A percentile compares a stretch with the other conserved stretches of the same genome.
Conservation (phyloP, 2,888 invertebrate genomes). For the Nysson spinosus region DNA sequence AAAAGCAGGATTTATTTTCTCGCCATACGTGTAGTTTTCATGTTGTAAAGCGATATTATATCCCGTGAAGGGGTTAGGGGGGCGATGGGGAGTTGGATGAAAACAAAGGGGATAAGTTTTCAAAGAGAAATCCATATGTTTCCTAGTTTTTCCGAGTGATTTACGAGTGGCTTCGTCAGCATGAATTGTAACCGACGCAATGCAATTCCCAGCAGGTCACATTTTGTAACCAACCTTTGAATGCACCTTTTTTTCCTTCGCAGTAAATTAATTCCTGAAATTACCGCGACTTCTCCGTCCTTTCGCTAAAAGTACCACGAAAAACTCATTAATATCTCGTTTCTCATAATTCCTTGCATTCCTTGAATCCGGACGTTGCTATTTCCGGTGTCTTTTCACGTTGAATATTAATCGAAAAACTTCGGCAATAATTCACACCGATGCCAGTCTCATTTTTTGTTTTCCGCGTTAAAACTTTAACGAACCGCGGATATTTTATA, state of each 20-base stretch:
- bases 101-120: constrained; percentile 4
- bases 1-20: too few species aligned
- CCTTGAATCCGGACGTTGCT: background rate
- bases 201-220: constrained; percentile 11
- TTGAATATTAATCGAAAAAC: background rate
- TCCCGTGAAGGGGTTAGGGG: constrained; percentile 4
- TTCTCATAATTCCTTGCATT: background rate
- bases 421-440: too few species aligned
- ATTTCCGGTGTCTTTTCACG: background rate
- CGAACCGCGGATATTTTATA: too few species aligned
- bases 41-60: too few species aligned
- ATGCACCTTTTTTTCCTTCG: background rate
- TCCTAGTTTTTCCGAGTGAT: constrained; percentile 20
- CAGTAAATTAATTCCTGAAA: constrained; percentile 16
- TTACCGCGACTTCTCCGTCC: constrained; percentile 7
- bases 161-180: constrained; percentile 12
- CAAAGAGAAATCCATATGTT: too few species aligned
- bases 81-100: background rate
- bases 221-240: constrained; percentile 8
- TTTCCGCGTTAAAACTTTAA: too few species aligned
- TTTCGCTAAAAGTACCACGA: too few species aligned
- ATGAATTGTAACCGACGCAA: constrained; percentile 15
- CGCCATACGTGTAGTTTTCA: too few species aligned
- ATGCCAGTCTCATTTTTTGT: too few species aligned
- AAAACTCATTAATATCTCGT: too few species aligned